These are phyloP conservation scores for Sylvietta virens DNA, from an alignment of 2,113 vertebrate species.

Conservation along the genomic window DNA sequence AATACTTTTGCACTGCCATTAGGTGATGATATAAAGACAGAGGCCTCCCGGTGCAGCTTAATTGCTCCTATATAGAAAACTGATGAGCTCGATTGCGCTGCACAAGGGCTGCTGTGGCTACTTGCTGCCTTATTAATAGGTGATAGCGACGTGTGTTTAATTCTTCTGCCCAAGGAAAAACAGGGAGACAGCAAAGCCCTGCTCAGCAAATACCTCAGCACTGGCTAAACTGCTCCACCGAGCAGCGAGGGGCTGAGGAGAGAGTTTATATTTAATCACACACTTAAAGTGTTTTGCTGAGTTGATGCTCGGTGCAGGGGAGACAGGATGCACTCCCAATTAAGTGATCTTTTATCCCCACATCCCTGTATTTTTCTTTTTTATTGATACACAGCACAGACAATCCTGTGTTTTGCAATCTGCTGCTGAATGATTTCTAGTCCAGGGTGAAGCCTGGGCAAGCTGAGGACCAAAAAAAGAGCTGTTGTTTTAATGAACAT, in stretches of 20 bases:
- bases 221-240: neutral
- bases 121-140: conserved; percentile 58
- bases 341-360: conserved; percentile 24
- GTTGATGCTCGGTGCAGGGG: neutral
- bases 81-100: conserved; percentile 40
- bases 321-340: neutral
- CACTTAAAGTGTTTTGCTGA: neutral
- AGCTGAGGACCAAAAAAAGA: neutral
- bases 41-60: conserved; percentile 63
- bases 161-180: conserved; percentile 49
- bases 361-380: neutral
- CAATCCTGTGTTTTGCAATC: neutral
- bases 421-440: neutral
- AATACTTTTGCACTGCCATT: conserved; percentile 37
- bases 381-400: neutral
- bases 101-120: conserved; percentile 34
- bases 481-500: rapidly evolving
- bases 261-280: neutral
- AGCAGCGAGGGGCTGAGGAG: neutral
- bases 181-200: neutral
- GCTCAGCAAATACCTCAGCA: neutral
- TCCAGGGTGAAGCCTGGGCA: neutral
- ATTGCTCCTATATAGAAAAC: conserved; percentile 68
- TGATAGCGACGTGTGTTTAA: neutral
- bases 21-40: conserved; percentile 63